These are phyloP conservation scores for Strix uralensis DNA, from an alignment of 2,113 vertebrate genomes.

Conservation along the genomic window DNA sequence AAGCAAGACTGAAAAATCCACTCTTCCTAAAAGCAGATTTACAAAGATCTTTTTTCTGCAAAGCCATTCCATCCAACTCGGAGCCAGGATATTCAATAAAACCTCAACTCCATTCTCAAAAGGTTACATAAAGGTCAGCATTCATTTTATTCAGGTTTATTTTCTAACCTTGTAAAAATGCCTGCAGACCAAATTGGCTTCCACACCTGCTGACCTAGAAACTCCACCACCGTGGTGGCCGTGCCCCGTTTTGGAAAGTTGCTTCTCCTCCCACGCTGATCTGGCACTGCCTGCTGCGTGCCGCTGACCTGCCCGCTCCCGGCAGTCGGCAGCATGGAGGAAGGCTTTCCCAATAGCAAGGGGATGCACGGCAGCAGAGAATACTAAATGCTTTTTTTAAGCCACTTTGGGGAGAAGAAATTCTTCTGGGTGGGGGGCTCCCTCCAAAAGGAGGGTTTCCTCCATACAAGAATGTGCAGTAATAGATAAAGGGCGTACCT, in stretches of 20 bases:
- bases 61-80: neutral
- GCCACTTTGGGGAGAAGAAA: neutral
- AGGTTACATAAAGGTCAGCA: conserved; percentile 59
- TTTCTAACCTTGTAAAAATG: conserved; percentile 57
- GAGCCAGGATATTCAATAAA: conserved; percentile 29
- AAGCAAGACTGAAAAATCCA: neutral
- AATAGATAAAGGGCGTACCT: neutral
- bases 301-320: neutral
- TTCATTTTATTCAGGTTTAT: conserved; percentile 55
- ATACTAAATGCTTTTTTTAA: neutral
- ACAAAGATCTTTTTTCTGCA: neutral
- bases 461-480: accelerated
- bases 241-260: neutral
- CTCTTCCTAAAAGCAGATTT: neutral
- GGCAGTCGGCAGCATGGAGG: accelerated
- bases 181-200: conserved; percentile 41
- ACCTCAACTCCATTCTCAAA: conserved; percentile 22
- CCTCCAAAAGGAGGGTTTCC: neutral
- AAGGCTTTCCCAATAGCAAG: neutral
- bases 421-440: neutral
- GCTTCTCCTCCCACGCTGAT: neutral
- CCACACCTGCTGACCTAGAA: conserved; percentile 59
- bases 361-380: neutral
- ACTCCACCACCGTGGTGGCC: neutral
- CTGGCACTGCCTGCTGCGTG: neutral